Percentiles rank a stretch among this genome's conserved stretches.
Evolutionary conservation across 2,113 vertebrate genomes (phyloP).

Genomic region (Patagioenas fasciata): DNA sequence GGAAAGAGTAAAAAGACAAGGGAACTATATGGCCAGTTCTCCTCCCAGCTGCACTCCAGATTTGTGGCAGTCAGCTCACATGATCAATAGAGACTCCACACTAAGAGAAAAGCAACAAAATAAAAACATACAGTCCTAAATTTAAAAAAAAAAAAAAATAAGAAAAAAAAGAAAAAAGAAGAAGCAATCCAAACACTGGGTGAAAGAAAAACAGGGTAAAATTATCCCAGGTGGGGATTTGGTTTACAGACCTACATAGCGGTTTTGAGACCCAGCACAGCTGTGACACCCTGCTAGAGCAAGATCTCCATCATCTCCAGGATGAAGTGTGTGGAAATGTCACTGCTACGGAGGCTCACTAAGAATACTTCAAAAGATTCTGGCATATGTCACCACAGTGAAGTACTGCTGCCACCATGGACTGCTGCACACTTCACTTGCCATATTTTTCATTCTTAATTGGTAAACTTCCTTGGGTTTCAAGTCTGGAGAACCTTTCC

Average conservation of each 20-base stretch:
- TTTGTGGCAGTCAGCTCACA: background rate
- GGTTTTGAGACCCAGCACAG: background rate
- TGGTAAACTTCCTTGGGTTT: background rate
- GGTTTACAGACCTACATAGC: background rate
- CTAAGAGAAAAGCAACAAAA: accelerated
- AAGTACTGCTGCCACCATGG: background rate
- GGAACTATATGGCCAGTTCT: background rate
- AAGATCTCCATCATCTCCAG: background rate
- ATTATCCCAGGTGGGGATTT: background rate
- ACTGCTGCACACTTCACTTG: background rate
- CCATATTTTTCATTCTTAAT: background rate
- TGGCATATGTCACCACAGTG: background rate
- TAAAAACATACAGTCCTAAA: background rate
- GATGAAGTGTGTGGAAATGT: background rate
- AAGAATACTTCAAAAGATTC: background rate
- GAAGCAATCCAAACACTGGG: accelerated
- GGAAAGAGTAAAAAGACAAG: background rate
- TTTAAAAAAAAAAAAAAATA: background rate
- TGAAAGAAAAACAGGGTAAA: background rate
- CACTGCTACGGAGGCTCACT: background rate
- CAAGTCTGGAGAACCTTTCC: background rate
- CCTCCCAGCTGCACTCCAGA: background rate
- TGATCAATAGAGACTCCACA: background rate
- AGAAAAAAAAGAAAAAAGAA: background rate
- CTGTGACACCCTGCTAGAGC: background rate